phyloP scores from a whole-genome alignment of 2,888 invertebrate species.

The Caenorhabditis japonica region DNA sequence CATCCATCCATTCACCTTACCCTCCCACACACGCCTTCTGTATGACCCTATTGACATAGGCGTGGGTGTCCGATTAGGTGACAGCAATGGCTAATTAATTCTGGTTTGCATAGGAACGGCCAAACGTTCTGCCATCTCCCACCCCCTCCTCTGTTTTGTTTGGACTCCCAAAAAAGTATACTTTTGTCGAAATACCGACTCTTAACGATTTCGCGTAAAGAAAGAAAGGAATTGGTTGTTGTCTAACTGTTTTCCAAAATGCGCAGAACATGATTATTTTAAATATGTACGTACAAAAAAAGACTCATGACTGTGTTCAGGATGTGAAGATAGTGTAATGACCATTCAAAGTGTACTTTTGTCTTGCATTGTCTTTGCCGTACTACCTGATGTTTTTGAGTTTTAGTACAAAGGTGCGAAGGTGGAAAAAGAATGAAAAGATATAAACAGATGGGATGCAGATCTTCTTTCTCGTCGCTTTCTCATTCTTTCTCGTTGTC shows the following conservation, averaged over 20 bases:
- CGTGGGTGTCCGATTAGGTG: conserved; percentile 39
- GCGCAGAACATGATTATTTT: conserved; percentile 32
- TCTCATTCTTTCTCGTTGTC: conserved; percentile 25
- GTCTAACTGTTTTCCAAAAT: conserved; percentile 39
- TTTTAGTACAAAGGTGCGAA: too few relatives aligned
- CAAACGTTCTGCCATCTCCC: too few relatives aligned
- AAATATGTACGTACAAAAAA: background rate
- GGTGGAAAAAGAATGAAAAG: background rate
- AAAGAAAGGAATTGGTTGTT: conserved; percentile 29
- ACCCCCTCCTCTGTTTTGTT: too few relatives aligned
- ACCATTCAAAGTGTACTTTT: conserved; percentile 14
- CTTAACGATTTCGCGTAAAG: conserved; percentile 7
- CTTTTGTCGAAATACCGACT: too few relatives aligned
- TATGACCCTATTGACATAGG: conserved; percentile 42
- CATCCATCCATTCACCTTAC: background rate
- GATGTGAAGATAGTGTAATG: conserved; percentile 31
- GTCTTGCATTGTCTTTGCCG: background rate
- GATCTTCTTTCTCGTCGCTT: conserved; percentile 5
- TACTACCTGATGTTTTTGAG: too few relatives aligned
- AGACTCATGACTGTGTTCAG: conserved; percentile 19
- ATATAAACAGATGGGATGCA: conserved; percentile 23
- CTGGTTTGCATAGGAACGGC: conserved; percentile 4
- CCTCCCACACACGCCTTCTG: conserved; percentile 18
- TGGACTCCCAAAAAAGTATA: too few relatives aligned
- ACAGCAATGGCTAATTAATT: conserved; percentile 11